Base-by-base conservation (phyloP, 2,113 vertebrate species). In the Callipepla squamata region DNA sequence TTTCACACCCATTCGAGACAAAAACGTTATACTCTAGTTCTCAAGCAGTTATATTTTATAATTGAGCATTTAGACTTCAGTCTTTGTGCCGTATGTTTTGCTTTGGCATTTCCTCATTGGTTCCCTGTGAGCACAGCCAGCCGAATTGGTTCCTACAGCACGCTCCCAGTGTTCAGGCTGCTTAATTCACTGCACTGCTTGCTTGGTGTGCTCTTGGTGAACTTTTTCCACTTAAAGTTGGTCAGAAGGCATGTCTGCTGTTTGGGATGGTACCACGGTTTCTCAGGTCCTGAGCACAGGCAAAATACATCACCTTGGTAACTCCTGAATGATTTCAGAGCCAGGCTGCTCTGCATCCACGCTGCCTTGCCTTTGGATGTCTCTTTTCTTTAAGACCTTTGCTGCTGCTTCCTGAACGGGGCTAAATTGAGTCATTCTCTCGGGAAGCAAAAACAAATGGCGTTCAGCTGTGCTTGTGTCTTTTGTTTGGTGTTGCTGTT, bases 71-170 rank as follows among this genome's bases (percentile, higher is more conserved):
- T 90, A 65, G 82, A 51, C 89, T 93, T 93, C 57, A 78, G 59
- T 76, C 76, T 92, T 78, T 3, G 1, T 85, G 87, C 89, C 93
- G 78, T 95, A 88, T 93, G 94, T 88, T 95, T 95, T 95, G 90
- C 63, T 95, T 94, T 92, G 92, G 80, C 82, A 22, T 95, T 95
- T 96, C 87, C 85, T 92, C 3, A 0, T 23, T 5, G 82, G 65
- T 96, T 93, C 86, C 65, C 57, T 63, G 70, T 61, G 11, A 87
- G 83, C 83, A 48, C 57, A 51, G 44, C 94, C 83, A 78, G 95
- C 72, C 67, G 40, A 73, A 87, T 84, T 59, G 58, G 57, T 95
- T 91, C 85, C 91, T 92, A 28, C 62, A 50, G n/a, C 1, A 1
- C 53, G 78, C 90, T 94, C 76, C 76, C 85, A 91, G 72, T 61